Evolutionary conservation across 2,797 vertebrate genomes (phyloP), one percentile per base, ranked within the genome.

Genomic region (Sebastes matsubarae): DNA sequence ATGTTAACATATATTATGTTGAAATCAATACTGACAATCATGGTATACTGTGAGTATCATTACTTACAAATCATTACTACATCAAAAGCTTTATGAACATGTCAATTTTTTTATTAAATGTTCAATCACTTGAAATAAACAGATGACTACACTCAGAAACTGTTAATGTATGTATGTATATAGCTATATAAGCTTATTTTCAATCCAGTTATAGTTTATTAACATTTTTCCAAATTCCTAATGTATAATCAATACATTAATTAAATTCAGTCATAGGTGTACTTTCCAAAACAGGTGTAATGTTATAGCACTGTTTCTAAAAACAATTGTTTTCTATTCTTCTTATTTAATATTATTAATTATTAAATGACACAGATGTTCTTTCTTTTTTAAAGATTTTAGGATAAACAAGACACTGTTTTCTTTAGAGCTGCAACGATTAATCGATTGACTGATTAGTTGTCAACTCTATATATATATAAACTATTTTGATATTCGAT

Each of bases 1-100:
- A 52, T 46, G 52, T 59, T 83, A 63, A 71, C 55, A 69, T 14
- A 50, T 58, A 42, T 72, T 14, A 9, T 81, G 77, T 38, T 67
- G 3, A 66, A 80, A 75, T 64, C 25, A 55, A 29, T 24, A 55
- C 29, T 38, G 68, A 27, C 30, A 54, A n/a, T 11, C 8, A 6
- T 52, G 2, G 1, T 34, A 46, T 30, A 36, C 5, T 38, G 30
- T 2, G 4, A 25, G 36, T 5, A 25, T 24, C 6, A 54, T 10
- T 34, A 34, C 16, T 20, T 52, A 52, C 46, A 52, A 20, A 52
- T 52, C 46, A 52, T n/a, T n/a, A 9, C 8, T 52, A 52, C 18
- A 52, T 57, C n/a, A 3, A 55, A 55, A 54, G 4, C 8, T 36
- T 32, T 27, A 22, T 55, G 24, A 57, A 4, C 29, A 7, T 36